Evolutionary conservation across 2,888 invertebrate genomes (phyloP), one percentile per base, ranked within the genome.

Genomic region (Resseliella maxima): DNA sequence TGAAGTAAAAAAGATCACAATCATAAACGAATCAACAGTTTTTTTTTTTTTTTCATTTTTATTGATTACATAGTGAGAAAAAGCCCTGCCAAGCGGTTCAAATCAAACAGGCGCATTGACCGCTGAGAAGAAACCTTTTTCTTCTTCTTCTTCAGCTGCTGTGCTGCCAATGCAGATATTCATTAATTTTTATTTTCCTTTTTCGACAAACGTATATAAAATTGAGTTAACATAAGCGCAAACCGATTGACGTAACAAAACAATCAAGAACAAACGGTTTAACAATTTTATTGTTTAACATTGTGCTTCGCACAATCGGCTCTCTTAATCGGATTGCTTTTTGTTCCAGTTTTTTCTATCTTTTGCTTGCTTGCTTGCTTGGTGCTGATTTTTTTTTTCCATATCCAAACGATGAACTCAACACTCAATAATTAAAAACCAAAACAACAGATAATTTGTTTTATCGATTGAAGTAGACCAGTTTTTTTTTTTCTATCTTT

Each of bases 241-340:
- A 3, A 24, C 6, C 59, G 59, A 59, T 59, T 59, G n/a, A 59
- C 59, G 59, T 59, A 24, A 59, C 27, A 27, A n/a, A 59, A 59
- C 27, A 59, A 59, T 59, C 59, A 59, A 59, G 59, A 59, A 24
- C 59, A 59, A 59, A 59, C 59, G 59, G 27, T 72, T 27, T 31
- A 31, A 31, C 72, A 15, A 12, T 72, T 72, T 72, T 31, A 72
- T 72, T 72, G 72, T 72, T 31, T 72, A 1, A 18, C 72, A 72
- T 72, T 72, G 10, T 72, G 31, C 72, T 72, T 12, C 31, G 59
- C 59, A 31, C 35, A 72, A 72, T 72, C 72, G 31, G 15, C 10
- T 12, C 72, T 72, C 31, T 31, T 72, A 31, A 72, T 72, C 72
- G 59, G 59, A 59, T 27, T 72, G 72, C 72, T 35, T 72, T 72